These are phyloP conservation scores for Drosophila buzzatii DNA, from an alignment of 2,888 invertebrate genomes.

Conservation along the genomic window DNA sequence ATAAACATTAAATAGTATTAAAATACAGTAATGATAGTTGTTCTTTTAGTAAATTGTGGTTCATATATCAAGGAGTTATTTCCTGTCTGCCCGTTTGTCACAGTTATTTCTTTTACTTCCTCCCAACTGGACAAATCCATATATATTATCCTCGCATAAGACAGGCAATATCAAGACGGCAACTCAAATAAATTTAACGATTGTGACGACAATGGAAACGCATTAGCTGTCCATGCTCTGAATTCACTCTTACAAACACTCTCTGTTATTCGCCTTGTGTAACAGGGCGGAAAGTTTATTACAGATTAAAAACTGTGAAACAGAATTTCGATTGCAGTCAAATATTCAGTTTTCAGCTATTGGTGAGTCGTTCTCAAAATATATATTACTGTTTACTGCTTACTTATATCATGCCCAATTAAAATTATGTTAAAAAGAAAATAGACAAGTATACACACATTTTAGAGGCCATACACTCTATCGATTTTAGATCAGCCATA, in stretches of 20 bases:
- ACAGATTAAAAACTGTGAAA: slow-evolving; percentile 28
- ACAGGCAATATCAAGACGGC: slow-evolving; percentile 68
- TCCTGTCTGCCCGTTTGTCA: slow-evolving; percentile 49
- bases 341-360: slow-evolving; percentile 23
- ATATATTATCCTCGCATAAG: slow-evolving; percentile 66
- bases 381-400: slow-evolving; percentile 39
- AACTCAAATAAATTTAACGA: slow-evolving; percentile 67
- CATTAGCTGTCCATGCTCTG: slow-evolving; percentile 52
- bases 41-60: slow-evolving; percentile 26
- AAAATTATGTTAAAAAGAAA: not conserved
- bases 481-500: not conserved
- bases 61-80: slow-evolving; percentile 43
- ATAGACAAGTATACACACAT: not conserved
- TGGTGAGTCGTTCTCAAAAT: slow-evolving; percentile 7
- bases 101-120: slow-evolving; percentile 42
- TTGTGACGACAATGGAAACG: slow-evolving; percentile 75
- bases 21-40: not conserved
- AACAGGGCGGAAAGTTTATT: slow-evolving; percentile 19
- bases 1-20: not conserved
- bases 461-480: not conserved
- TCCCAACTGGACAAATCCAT: slow-evolving; percentile 54
- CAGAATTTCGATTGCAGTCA: slow-evolving; percentile 36
- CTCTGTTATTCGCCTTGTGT: not conserved
- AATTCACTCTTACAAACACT: not conserved
- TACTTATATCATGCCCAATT: slow-evolving; percentile 49